Evolutionary conservation across 2,797 vertebrate species (phyloP).

Genomic region (Labeo calbasu): DNA sequence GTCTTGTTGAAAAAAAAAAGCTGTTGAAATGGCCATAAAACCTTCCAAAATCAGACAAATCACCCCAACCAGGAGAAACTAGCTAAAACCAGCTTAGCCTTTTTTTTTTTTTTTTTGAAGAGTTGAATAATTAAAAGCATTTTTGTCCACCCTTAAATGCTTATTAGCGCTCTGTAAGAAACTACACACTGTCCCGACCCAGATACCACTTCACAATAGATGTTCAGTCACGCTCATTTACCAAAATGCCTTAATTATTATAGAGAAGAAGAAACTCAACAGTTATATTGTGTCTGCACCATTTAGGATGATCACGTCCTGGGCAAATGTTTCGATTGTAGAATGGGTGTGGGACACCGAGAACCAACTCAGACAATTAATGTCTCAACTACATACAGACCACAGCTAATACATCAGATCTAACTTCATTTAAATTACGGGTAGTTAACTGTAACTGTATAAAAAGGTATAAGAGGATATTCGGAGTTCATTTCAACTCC

Average conservation of each 20-base stretch:
- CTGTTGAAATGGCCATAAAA: not conserved
- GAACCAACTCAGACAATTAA: not conserved
- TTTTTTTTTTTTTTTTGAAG: no score
- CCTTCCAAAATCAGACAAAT: not conserved
- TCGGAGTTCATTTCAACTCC: not conserved
- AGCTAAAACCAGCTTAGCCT: not conserved
- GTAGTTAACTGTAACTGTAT: not conserved
- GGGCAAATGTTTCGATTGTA: not conserved
- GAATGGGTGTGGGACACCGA: not conserved
- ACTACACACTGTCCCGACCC: not conserved
- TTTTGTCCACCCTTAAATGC: not conserved
- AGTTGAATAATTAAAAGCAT: not conserved
- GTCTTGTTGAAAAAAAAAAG: not conserved
- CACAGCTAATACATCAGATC: not conserved
- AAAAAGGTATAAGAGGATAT: not conserved
- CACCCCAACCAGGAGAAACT: not conserved
- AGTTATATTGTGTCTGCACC: not conserved
- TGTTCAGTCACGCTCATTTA: not conserved
- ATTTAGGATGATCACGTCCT: not conserved
- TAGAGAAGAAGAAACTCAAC: not conserved
- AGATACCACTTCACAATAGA: not conserved
- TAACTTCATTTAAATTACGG: not conserved
- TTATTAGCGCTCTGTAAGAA: not conserved
- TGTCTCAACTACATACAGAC: not conserved
- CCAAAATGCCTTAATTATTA: constrained; percentile 2